phyloP scores from a whole-genome alignment of 2,113 vertebrate species.

The Gymnogyps californianus region DNA sequence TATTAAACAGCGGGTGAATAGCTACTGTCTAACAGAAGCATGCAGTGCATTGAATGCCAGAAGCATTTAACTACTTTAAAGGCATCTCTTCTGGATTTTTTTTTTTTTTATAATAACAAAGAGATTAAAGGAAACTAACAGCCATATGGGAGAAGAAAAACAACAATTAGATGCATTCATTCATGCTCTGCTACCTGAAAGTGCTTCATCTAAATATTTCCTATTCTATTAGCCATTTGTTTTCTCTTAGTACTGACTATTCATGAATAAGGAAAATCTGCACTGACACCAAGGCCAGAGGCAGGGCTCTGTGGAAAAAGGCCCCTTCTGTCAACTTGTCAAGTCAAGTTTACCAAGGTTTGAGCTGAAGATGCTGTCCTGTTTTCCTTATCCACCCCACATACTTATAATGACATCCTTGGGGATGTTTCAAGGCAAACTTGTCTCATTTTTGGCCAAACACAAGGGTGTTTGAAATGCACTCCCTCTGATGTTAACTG shows the following conservation, averaged over 20 bases:
- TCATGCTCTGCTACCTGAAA: not conserved
- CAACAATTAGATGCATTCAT: not conserved
- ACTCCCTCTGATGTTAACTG: not conserved
- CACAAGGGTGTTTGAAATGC: not conserved
- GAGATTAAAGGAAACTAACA: not conserved
- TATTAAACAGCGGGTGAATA: not conserved
- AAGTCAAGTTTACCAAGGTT: not conserved
- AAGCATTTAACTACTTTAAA: not conserved
- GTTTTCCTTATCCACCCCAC: not conserved
- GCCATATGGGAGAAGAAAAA: not conserved
- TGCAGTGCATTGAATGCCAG: not conserved
- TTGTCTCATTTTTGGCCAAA: not conserved
- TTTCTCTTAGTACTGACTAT: not conserved
- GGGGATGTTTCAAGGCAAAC: not conserved
- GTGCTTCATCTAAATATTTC: not conserved
- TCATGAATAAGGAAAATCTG: not conserved
- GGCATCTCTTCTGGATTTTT: not conserved
- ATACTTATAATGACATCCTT: not conserved
- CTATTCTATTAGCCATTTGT: not conserved
- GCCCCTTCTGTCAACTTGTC: conserved; percentile 1
- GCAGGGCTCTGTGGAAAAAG: not conserved
- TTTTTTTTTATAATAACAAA: not conserved
- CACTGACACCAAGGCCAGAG: not conserved
- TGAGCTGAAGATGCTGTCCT: not conserved
- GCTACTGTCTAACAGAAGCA: not conserved